Conservation (phyloP, 2,888 invertebrate genomes). For the Lithophane leautieri region DNA sequence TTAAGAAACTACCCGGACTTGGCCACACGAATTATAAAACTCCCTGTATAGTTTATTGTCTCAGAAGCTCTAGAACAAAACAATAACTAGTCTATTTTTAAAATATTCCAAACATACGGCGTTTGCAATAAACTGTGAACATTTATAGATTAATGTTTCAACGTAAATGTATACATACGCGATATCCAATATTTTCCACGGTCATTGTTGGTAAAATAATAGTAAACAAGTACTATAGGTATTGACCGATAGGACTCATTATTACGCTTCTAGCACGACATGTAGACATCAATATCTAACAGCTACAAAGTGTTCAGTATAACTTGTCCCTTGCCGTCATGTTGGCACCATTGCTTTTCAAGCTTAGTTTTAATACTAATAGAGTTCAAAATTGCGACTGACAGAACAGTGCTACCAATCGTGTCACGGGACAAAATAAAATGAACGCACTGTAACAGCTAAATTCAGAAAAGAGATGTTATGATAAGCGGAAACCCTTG, state of each 20-base stretch:
- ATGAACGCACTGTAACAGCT: background rate
- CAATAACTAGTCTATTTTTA: background rate
- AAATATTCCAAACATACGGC: background rate
- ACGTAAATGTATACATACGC: background rate
- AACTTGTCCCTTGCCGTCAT: too few relatives aligned
- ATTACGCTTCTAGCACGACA: too few relatives aligned
- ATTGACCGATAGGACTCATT: too few relatives aligned
- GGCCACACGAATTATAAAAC: background rate
- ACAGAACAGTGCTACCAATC: too few relatives aligned
- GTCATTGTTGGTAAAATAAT: background rate
- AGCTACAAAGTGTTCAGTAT: too few relatives aligned
- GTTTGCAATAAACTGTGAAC: background rate
- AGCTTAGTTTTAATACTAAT: too few relatives aligned
- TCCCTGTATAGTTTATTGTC: background rate
- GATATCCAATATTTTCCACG: background rate
- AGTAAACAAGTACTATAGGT: background rate
- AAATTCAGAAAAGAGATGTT: too few relatives aligned
- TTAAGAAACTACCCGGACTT: background rate
- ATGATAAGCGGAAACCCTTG: too few relatives aligned
- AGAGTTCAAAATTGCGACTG: too few relatives aligned
- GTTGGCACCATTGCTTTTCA: too few relatives aligned
- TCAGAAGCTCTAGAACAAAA: background rate
- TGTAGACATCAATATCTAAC: too few relatives aligned
- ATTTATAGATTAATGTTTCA: constrained; percentile 6
- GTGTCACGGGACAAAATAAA: too few relatives aligned